Conservation (phyloP, 2,888 invertebrate species). For the Hirtodrosophila trivittata region DNA sequence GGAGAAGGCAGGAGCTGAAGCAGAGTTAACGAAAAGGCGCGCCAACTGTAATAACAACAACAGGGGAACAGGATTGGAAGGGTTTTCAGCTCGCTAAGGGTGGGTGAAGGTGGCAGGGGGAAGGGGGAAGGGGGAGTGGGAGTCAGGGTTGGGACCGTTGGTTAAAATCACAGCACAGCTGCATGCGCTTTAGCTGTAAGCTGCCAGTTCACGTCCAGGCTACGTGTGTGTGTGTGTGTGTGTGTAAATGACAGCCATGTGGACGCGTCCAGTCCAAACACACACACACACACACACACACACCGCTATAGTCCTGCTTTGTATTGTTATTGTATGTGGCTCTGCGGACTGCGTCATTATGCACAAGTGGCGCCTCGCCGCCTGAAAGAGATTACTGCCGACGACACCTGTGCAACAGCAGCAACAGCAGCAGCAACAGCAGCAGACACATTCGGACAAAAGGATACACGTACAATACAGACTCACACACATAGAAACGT, state of each 20-base stretch:
- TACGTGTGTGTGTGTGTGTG: slow-evolving; percentile 28
- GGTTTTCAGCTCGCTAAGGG: too few relatives aligned
- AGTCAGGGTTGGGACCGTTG: slow-evolving; percentile 8
- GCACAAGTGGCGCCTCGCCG: slow-evolving; percentile 71
- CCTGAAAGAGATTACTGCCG: slow-evolving; percentile 75
- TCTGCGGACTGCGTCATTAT: slow-evolving; percentile 68
- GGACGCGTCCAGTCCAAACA: slow-evolving; percentile 52
- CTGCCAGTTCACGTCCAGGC: slow-evolving; percentile 59
- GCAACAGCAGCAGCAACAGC: slow-evolving; percentile 30
- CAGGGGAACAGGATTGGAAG: slow-evolving; percentile 33
- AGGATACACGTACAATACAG: slow-evolving; percentile 18
- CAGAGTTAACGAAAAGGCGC: slow-evolving; percentile 73
- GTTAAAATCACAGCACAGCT: slow-evolving; percentile 75
- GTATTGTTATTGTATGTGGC: slow-evolving; percentile 34
- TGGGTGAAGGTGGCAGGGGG: background rate
- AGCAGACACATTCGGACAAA: slow-evolving; percentile 36
- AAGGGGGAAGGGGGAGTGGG: slow-evolving; percentile 1
- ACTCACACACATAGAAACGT: slow-evolving; percentile 21
- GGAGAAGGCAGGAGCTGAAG: slow-evolving; percentile 12
- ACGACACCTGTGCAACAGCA: slow-evolving; percentile 73
- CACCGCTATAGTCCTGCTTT: slow-evolving; percentile 37
- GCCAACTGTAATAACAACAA: slow-evolving; percentile 75
- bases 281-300: slow-evolving; percentile 17
- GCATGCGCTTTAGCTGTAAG: slow-evolving; percentile 75
- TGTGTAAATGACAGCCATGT: slow-evolving; percentile 69